These are phyloP conservation scores for Drosophila macrothrix DNA, from an alignment of 2,888 invertebrate species.

Conservation along the genomic window DNA sequence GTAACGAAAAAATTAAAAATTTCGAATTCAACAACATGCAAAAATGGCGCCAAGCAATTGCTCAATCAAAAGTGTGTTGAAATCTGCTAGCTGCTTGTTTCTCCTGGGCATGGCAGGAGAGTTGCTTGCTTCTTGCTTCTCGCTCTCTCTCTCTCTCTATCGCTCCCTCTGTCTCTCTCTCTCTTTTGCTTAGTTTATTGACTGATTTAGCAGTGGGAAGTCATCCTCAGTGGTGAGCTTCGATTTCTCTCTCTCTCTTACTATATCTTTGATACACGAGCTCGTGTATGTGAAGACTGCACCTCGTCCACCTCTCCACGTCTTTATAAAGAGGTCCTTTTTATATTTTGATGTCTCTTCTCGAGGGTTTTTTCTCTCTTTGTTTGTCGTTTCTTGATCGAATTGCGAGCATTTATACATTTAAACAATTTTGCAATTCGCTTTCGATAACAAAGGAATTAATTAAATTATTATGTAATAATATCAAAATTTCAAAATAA, in stretches of 20 bases:
- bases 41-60: constrained; percentile 56
- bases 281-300: constrained; percentile 7
- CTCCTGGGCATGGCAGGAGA: constrained; percentile 15
- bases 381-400: constrained; percentile 1
- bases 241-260: neutral
- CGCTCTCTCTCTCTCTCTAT: neutral
- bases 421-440: constrained; percentile 32
- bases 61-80: constrained; percentile 10
- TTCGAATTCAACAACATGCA: constrained; percentile 61
- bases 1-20: constrained; percentile 47
- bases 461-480: constrained; percentile 62
- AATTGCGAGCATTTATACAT: constrained; percentile 36
- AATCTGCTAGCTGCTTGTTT: neutral
- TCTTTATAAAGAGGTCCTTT: constrained; percentile 2
- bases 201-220: constrained; percentile 24
- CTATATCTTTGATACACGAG: constrained; percentile 4
- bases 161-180: neutral
- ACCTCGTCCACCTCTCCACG: neutral
- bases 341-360: neutral
- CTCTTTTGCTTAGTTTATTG: constrained; percentile 6
- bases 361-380: constrained; percentile 1
- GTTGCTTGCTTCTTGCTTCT: constrained; percentile 10
- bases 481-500: constrained; percentile 60
- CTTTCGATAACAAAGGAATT: constrained; percentile 56
- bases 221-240: constrained; percentile 19